Evolutionary conservation across 2,113 vertebrate species (phyloP), one percentile per base, ranked within the genome.

Genomic region (Mirza zaza): DNA sequence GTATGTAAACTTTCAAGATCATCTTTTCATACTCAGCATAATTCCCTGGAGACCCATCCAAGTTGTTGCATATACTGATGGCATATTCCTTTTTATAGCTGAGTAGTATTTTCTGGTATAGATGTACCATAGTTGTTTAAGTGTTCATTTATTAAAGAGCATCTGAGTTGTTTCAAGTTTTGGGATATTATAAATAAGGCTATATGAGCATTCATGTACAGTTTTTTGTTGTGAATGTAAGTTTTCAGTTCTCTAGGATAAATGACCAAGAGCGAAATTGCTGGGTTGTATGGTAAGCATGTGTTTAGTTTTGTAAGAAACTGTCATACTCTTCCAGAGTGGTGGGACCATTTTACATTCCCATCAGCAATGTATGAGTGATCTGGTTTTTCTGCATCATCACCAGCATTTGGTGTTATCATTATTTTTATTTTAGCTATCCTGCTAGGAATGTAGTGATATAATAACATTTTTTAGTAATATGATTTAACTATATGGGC

Each of bases 241-340:
- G 25, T 76, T 95, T 93, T 95, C 55, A 82, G 39, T 87, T 87
- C 29, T 87, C n/a, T 93, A 14, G 27, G 36, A 94, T 82, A 85
- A 87, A 94, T 5, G 2, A 71, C 27, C 27, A 67, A 55, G 25
- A 93, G 11, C 55, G 25, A 75, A 82, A 87, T 21, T 68, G 25
- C 18, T 83, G 25, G 25, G 6, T 42, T 95, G 21, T n/a, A 67
- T 20, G 32, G 25, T 67, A 79, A 93, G 34, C 17, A 68, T 32
- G 52, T 86, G 48, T 42, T 91, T 55, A 76, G 52, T 77, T 91
- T 70, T 45, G 8, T 70, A 80, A 85, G 90, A 80, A 88, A 81
- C 36, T 32, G 11, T 59, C 86, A 86, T n/a, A 61, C 9, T 73
- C 93, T 93, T 63, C 57, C 45, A 82, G 32, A 93, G 57, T 88